Conservation (phyloP, 2,797 vertebrate species). For the Anabas testudineus region DNA sequence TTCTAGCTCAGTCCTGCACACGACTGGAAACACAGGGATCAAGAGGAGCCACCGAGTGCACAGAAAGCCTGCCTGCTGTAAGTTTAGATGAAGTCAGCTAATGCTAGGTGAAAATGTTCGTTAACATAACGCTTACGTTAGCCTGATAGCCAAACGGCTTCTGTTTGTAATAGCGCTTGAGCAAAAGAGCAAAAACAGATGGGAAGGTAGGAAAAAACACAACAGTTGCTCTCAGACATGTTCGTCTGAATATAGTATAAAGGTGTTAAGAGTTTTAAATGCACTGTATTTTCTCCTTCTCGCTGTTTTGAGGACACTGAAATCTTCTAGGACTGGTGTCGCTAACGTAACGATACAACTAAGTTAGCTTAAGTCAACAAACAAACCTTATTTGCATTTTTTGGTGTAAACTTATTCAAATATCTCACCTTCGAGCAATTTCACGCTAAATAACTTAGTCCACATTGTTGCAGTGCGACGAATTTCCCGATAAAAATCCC, state of each 20-base stretch:
- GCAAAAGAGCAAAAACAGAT: accelerated
- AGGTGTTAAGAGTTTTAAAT: not conserved
- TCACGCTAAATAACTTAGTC: accelerated
- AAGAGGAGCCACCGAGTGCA: not conserved
- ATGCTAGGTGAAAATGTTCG: not conserved
- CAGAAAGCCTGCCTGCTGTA: not conserved
- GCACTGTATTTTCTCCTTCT: not conserved
- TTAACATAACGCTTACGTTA: not conserved
- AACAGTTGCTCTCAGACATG: too few species aligned
- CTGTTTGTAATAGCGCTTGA: not conserved
- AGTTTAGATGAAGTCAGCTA: too few species aligned
- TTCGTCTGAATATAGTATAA: not conserved
- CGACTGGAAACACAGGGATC: not conserved
- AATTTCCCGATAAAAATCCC: not conserved
- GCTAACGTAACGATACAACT: not conserved
- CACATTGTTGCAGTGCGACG: not conserved
- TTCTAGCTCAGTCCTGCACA: conserved; percentile 15
- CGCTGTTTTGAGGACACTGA: too few species aligned
- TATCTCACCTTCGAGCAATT: conserved; percentile 17
- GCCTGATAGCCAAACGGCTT: not conserved
- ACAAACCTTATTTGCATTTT: accelerated
- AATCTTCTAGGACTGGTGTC: not conserved
- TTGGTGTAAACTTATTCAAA: accelerated
- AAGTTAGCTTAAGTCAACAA: conserved; percentile 20
- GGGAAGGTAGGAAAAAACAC: too few species aligned